A percentile compares a stretch with the other conserved stretches of the same genome.
These are phyloP conservation scores for Plagodis pulveraria DNA, from an alignment of 2,888 invertebrate genomes.

Conservation along the genomic window DNA sequence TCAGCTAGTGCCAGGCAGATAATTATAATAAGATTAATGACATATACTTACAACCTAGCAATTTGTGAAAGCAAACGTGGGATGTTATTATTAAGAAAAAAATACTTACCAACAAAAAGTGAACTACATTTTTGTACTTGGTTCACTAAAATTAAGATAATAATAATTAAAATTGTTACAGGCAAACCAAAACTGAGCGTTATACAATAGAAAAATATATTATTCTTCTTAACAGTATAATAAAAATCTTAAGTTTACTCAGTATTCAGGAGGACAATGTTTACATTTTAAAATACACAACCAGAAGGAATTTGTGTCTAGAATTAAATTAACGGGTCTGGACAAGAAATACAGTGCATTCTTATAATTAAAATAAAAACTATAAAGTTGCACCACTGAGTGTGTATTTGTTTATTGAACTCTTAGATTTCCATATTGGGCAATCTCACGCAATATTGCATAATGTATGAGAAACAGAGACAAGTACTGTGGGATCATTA, in stretches of 20 bases:
- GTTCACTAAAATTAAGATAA: slow-evolving; percentile 41
- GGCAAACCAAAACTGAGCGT: slow-evolving; percentile 12
- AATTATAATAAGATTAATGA: slow-evolving; percentile 53
- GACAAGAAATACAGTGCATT: too few species aligned
- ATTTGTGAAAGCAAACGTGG: slow-evolving; percentile 50
- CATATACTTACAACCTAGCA: slow-evolving; percentile 61
- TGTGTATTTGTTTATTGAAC: too few species aligned
- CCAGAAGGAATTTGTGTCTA: too few species aligned
- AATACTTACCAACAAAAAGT: slow-evolving; percentile 62
- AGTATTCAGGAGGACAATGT: slow-evolving; percentile 7
- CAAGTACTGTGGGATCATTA: too few species aligned
- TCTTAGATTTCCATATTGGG: too few species aligned
- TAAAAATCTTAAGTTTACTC: slow-evolving; percentile 22
- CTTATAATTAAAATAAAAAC: too few species aligned
- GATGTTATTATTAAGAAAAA: slow-evolving; percentile 56
- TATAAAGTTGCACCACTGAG: too few species aligned
- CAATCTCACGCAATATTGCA: too few species aligned
- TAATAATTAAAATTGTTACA: neutral
- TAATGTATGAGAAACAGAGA: too few species aligned
- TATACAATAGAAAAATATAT: slow-evolving; percentile 32
- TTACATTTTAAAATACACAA: too few species aligned
- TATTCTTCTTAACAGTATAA: slow-evolving; percentile 33
- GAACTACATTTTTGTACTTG: slow-evolving; percentile 55
- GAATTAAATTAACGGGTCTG: too few species aligned
- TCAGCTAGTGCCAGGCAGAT: slow-evolving; percentile 49